phyloP scores from a whole-genome alignment of 2,888 invertebrate genomes.

The Oscheius myriophilus region DNA sequence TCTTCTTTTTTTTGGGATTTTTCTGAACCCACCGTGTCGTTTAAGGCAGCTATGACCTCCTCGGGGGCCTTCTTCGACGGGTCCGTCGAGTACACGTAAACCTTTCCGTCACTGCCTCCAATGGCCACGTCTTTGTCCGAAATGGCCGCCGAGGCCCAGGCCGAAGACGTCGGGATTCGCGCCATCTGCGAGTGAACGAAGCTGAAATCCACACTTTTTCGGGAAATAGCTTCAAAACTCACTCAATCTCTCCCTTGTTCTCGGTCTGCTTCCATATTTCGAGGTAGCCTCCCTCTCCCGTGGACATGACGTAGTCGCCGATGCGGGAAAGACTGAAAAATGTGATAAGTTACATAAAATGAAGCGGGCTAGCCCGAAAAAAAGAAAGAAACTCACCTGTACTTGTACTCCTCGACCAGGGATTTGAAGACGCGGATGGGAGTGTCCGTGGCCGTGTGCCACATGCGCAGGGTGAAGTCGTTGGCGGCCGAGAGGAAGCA shows the following conservation, averaged over 20 bases:
- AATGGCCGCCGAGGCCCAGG: slow-evolving; percentile 86
- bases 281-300: slow-evolving; percentile 61
- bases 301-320: slow-evolving; percentile 47
- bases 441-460: slow-evolving; percentile 82
- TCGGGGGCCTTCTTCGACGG: slow-evolving; percentile 79
- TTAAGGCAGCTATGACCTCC: slow-evolving; percentile 77
- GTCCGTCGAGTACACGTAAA: slow-evolving; percentile 85
- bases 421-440: slow-evolving; percentile 76
- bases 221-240: not conserved
- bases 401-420: slow-evolving; percentile 59
- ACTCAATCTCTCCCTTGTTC: slow-evolving; percentile 9
- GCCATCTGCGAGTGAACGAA: slow-evolving; percentile 71
- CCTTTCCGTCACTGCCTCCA: slow-evolving; percentile 86
- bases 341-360: not conserved
- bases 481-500: slow-evolving; percentile 90
- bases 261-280: slow-evolving; percentile 53
- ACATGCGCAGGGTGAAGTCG: slow-evolving; percentile 86
- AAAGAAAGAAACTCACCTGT: slow-evolving; percentile 43
- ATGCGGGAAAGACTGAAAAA: slow-evolving; percentile 43
- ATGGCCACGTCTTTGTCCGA: slow-evolving; percentile 89
- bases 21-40: slow-evolving; percentile 77
- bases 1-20: no score
- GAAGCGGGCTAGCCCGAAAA: not conserved
- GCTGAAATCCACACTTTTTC: not conserved
- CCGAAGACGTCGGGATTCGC: slow-evolving; percentile 84